These are phyloP conservation scores for Ochotona curzoniae DNA, from an alignment of 2,113 vertebrate genomes.

Conservation along the genomic window DNA sequence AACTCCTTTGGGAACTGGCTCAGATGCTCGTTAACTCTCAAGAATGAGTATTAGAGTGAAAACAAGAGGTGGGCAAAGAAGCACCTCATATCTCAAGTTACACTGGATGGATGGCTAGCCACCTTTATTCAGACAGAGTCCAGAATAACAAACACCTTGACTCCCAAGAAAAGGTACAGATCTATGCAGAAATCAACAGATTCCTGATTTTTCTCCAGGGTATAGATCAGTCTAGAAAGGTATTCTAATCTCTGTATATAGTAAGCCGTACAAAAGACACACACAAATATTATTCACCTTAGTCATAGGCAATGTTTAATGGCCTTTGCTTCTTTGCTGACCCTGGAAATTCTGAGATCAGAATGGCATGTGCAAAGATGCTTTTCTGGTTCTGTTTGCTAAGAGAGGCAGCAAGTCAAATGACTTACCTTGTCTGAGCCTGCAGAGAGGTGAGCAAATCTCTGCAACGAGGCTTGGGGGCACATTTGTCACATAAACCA, in stretches of 20 bases:
- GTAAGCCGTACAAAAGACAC: neutral
- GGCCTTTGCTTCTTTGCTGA: neutral
- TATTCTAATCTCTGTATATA: neutral
- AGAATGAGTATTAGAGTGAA: neutral
- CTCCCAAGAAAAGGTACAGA: neutral
- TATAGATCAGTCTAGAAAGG: neutral
- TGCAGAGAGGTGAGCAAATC: slow-evolving; percentile 3
- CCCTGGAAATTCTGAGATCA: neutral
- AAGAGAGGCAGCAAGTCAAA: slow-evolving; percentile 8
- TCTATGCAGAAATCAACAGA: neutral
- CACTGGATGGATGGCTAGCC: neutral
- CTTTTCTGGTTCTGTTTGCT: slow-evolving; percentile 26
- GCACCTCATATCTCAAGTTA: slow-evolving; percentile 12
- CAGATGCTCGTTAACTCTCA: neutral
- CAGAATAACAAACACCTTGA: neutral
- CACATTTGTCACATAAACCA: neutral
- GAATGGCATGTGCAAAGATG: slow-evolving; percentile 6
- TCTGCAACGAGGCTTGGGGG: neutral
- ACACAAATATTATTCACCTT: neutral
- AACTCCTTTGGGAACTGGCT: neutral
- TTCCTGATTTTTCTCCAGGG: neutral
- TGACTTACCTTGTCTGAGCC: neutral
- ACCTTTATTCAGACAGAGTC: neutral
- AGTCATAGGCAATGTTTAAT: neutral
- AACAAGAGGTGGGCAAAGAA: neutral